These are phyloP conservation scores for Tethea ocularis DNA, from an alignment of 2,888 invertebrate genomes.

Conservation along the genomic window DNA sequence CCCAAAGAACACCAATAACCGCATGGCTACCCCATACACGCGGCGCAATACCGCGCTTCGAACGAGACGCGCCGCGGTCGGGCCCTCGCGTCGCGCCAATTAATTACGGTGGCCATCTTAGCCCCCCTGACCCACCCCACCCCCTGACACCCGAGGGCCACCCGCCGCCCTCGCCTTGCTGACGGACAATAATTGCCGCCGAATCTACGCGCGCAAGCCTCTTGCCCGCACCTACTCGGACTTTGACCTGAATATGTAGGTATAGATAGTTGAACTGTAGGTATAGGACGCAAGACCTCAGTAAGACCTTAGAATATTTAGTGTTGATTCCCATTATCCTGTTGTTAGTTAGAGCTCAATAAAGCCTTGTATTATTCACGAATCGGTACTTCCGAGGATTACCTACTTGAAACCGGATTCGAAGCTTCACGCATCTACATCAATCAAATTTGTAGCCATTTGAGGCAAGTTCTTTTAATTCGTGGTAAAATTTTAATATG, in stretches of 20 bases:
- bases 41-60: conserved; percentile 76
- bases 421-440: too few relatives aligned
- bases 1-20: conserved; percentile 12
- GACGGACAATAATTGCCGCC: conserved; percentile 82
- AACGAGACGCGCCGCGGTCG: conserved; percentile 78
- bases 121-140: conserved; percentile 47
- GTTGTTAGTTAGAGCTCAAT: too few relatives aligned
- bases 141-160: conserved; percentile 37
- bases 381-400: too few relatives aligned
- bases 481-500: too few relatives aligned
- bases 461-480: too few relatives aligned
- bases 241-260: background rate
- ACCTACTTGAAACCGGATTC: too few relatives aligned
- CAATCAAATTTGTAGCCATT: too few relatives aligned
- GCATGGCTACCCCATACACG: conserved; percentile 51
- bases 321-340: background rate
- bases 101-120: conserved; percentile 84
- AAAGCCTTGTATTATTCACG: background rate
- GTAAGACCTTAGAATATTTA: conserved; percentile 1
- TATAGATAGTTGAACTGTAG: conserved; percentile 1
- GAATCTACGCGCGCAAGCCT: conserved; percentile 64
- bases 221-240: conserved; percentile 35
- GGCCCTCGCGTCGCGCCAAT: conserved; percentile 83
- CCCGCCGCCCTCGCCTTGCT: conserved; percentile 48
- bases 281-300: background rate